Base-by-base conservation (phyloP, 30 jellyfish, hydroid and myxozoan genomes). In the Chrysaora quinquecirrha region DNA sequence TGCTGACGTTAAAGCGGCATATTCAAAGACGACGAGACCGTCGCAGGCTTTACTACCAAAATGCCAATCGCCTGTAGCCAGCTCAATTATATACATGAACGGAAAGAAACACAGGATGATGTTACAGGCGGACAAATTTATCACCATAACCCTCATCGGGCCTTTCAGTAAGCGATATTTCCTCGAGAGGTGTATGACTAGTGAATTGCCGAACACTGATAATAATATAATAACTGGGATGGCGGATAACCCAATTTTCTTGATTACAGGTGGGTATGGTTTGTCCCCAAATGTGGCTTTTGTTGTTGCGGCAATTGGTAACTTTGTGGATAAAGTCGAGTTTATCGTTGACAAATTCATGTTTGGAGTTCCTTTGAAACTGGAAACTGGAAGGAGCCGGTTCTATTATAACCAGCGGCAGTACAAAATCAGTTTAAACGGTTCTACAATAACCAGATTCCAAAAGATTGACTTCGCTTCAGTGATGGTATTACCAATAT, bases 1-100 rank as follows among this genome's bases (percentile, higher is more conserved):
- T 18, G 90, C 90, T 46, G 90, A 80, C 58, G 90, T 80, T 58
- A 80, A 64, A 33, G 68, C 83, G 30, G 90, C 90, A 54, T 80
- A 80, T 65, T 80, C 90, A 29, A 80, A 49, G n/a, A 80, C 90
- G 33, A 80, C 90, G 30, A 80, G 46, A 47, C 48, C 46, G 82
- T 80, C 71, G 68, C 90, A 80, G 56, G 56, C 90, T 27, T 31
- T n/a, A 9, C 77, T 49, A 0, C 70, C 76, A 54, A 80, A 80
- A 28, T 80, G 75, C 90, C 90, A 80, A 10, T 80, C 90, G 32
- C 78, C 78, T 1, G 83, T 65, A 25, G 80, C 90, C 32, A 80
- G 68, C 48, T 80, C 90, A 27, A 80, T 35, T 0, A 80, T 73
- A 28, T 80, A 80, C 33, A 80, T 56, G 23, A 32, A 23, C 19